These are phyloP conservation scores for Clinocottus analis DNA, from an alignment of 2,113 vertebrate genomes.

Conservation along the genomic window DNA sequence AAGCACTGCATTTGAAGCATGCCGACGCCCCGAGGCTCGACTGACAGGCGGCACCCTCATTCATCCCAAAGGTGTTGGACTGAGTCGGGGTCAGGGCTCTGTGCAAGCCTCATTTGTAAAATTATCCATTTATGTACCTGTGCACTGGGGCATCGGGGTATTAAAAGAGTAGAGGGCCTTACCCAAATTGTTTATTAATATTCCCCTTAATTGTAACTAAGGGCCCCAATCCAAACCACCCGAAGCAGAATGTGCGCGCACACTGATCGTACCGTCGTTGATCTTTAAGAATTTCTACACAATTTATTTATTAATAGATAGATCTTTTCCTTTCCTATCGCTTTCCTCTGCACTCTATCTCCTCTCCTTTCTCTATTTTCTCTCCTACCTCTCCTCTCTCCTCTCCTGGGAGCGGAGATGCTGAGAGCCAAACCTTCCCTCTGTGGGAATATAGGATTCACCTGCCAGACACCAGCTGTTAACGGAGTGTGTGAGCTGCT, in stretches of 20 bases:
- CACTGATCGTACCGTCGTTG: neutral
- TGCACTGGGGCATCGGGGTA: neutral
- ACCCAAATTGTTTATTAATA: neutral
- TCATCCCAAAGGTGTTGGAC: neutral
- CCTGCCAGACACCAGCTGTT: constrained; percentile 80
- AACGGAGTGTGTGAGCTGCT: constrained; percentile 51
- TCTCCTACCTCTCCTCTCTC: constrained; percentile 23
- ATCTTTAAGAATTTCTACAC: neutral
- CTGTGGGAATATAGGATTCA: constrained; percentile 80
- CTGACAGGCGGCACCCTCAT: neutral
- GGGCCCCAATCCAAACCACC: neutral
- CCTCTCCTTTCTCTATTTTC: neutral
- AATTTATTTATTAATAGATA: neutral
- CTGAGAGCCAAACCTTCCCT: constrained; percentile 69
- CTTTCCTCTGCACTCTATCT: neutral
- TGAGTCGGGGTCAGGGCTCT: neutral
- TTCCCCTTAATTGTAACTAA: neutral
- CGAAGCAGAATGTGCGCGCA: neutral
- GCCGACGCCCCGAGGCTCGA: neutral
- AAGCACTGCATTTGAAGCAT: neutral
- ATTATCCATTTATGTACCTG: neutral
- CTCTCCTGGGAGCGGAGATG: constrained; percentile 57
- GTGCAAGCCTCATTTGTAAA: neutral
- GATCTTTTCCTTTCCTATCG: neutral
- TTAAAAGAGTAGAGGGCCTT: neutral